Evolutionary conservation across 2,888 invertebrate species (phyloP).

Genomic region (Acleris emargana): DNA sequence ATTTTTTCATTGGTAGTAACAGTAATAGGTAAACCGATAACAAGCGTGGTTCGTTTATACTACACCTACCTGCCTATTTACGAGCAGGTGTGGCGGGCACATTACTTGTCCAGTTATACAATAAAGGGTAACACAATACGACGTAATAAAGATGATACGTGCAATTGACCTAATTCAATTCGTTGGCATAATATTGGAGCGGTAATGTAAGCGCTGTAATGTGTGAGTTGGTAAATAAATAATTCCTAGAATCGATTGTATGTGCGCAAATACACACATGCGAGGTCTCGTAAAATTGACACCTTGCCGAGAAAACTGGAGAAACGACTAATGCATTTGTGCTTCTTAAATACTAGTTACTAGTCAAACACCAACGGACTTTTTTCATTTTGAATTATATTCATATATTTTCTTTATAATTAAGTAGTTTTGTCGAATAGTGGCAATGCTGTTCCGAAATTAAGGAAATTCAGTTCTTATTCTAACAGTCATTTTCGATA

Average conservation of each 20-base stretch:
- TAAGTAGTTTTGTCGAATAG: too few species aligned
- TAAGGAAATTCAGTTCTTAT: too few species aligned
- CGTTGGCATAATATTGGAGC: slow-evolving; percentile 17
- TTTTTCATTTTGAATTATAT: too few species aligned
- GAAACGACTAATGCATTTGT: slow-evolving; percentile 12
- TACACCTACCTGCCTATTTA: slow-evolving; percentile 24
- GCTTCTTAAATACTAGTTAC: not conserved
- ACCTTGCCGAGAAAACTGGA: slow-evolving; percentile 15
- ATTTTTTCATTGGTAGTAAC: slow-evolving; percentile 3
- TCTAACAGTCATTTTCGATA: too few species aligned
- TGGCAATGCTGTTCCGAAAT: too few species aligned
- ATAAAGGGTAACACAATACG: slow-evolving; percentile 35
- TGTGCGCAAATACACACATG: not conserved
- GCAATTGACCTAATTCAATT: slow-evolving; percentile 35
- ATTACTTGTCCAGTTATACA: slow-evolving; percentile 29
- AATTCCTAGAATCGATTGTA: slow-evolving; percentile 1
- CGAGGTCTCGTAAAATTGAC: slow-evolving; percentile 18
- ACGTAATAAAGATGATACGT: slow-evolving; percentile 34
- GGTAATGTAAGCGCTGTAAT: not conserved
- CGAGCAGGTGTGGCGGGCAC: slow-evolving; percentile 28
- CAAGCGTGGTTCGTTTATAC: slow-evolving; percentile 4
- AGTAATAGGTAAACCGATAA: slow-evolving; percentile 26
- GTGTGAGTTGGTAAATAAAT: not conserved
- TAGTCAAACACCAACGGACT: not conserved
- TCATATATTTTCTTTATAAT: too few species aligned